phyloP scores from a whole-genome alignment of 2,797 vertebrate genomes.

The Peromyscus eremicus region DNA sequence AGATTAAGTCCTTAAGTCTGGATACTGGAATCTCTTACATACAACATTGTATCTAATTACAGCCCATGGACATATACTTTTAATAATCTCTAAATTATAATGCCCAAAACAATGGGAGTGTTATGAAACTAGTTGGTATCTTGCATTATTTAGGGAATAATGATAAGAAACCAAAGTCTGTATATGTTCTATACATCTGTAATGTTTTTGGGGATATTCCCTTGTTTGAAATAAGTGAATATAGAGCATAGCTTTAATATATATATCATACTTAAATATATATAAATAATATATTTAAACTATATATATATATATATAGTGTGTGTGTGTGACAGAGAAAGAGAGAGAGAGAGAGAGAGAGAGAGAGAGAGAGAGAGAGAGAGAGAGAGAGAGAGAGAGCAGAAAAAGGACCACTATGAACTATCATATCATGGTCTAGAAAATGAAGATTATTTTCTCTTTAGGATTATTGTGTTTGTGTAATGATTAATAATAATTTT shows the following conservation, averaged over 20 bases:
- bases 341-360: background rate
- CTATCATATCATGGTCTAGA: background rate
- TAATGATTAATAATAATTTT: slow-evolving; percentile 2
- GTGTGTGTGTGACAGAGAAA: background rate
- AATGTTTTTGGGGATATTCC: background rate
- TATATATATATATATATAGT: background rate
- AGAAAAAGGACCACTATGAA: background rate
- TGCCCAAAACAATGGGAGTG: background rate
- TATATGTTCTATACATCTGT: background rate
- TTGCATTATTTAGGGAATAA: background rate
- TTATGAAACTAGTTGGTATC: background rate
- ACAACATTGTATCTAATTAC: background rate
- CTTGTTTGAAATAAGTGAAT: background rate
- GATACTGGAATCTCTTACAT: background rate
- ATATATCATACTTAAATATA: background rate
- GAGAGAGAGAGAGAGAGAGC: background rate
- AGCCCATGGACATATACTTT: background rate
- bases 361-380: background rate
- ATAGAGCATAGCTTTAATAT: background rate
- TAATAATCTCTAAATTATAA: background rate
- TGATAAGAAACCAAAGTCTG: background rate
- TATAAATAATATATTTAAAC: background rate
- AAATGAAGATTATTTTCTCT: background rate
- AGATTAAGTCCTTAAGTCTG: background rate
- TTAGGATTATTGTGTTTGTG: background rate